These are phyloP conservation scores for Rhinopithecus roxellana DNA, from an alignment of 2,113 vertebrate species.

Conservation along the genomic window DNA sequence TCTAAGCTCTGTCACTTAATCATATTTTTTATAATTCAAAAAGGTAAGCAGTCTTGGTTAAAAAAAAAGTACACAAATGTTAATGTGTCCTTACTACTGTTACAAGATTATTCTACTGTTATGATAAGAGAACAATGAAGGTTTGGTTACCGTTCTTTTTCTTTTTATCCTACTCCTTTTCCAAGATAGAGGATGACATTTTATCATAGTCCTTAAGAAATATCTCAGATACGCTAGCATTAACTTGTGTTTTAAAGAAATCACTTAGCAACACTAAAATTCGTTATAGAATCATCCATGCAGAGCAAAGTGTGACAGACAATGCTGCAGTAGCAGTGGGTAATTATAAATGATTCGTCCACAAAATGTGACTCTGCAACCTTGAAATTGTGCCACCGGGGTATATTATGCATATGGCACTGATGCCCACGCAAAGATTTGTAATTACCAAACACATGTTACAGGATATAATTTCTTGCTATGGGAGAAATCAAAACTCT, in stretches of 20 bases:
- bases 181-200: background rate
- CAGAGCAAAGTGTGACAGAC: constrained; percentile 35
- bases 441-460: constrained; percentile 72
- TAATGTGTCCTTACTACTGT: background rate
- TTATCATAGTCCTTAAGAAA: constrained; percentile 15
- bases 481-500: constrained; percentile 68
- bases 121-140: background rate
- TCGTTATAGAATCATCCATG: constrained; percentile 11
- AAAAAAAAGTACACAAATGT: background rate
- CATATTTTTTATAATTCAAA: background rate
- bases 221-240: background rate
- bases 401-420: constrained; percentile 38
- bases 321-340: background rate
- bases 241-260: constrained; percentile 47
- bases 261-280: constrained; percentile 31
- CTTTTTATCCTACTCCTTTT: background rate
- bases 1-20: background rate
- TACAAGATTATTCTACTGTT: background rate
- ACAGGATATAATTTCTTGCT: constrained; percentile 59
- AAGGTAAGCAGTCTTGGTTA: background rate
- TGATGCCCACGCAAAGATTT: constrained; percentile 40
- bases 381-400: constrained; percentile 65
- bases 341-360: constrained; percentile 23
- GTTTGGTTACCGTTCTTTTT: background rate
- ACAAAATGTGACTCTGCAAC: constrained; percentile 61